These are phyloP conservation scores for Netelia melanura DNA, from an alignment of 2,888 invertebrate genomes.

Conservation along the genomic window DNA sequence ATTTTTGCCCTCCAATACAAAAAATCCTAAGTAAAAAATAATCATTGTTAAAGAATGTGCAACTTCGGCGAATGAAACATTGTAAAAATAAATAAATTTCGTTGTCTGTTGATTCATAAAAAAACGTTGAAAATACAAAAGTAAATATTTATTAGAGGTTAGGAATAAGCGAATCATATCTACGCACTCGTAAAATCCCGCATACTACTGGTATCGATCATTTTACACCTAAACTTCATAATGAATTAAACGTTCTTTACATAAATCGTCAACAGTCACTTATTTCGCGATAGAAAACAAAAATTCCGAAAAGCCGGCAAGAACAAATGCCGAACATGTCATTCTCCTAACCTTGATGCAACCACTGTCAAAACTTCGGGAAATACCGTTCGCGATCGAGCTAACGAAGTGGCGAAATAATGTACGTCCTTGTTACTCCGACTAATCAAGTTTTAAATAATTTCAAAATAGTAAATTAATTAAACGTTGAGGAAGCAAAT, in stretches of 20 bases:
- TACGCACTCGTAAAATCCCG: constrained; percentile 89
- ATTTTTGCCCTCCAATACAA: no score
- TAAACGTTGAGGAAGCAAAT: no score
- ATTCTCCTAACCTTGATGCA: background rate
- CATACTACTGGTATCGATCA: constrained; percentile 89
- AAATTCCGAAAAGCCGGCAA: background rate
- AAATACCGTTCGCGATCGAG: background rate
- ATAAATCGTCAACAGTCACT: background rate
- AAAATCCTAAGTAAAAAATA: no score
- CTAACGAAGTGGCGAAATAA: background rate
- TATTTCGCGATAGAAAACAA: background rate
- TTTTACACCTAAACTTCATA: constrained; percentile 91
- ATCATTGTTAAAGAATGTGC: no score
- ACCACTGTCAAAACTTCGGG: background rate
- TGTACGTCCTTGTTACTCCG: no score
- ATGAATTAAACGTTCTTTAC: background rate
- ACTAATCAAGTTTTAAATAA: no score
- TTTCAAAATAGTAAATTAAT: no score
- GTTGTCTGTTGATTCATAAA: constrained; percentile 3
- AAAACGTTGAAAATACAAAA: constrained; percentile 18
- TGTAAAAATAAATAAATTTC: background rate
- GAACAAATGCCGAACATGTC: background rate
- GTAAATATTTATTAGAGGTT: constrained; percentile 56
- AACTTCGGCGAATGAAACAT: no score
- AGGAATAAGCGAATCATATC: constrained; percentile 34